Conservation (phyloP, 1,140 invertebrate species). For the Bombus waltoni region DNA sequence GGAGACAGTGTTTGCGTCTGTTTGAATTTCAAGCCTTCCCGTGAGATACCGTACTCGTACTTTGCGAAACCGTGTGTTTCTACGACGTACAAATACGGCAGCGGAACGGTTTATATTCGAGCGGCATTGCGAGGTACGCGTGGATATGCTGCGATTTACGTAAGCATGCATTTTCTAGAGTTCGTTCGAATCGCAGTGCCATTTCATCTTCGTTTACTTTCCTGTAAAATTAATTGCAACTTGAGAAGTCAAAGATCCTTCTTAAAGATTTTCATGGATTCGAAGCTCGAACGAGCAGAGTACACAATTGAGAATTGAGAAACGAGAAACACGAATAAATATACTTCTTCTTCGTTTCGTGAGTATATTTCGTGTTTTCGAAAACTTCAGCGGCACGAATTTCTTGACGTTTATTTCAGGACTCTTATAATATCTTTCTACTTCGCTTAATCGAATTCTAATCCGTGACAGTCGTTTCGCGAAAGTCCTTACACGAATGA, state of each 20-base stretch:
- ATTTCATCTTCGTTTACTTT: background rate
- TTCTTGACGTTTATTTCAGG: background rate
- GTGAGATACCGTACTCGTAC: background rate
- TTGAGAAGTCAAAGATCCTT: background rate
- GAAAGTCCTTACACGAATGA: background rate
- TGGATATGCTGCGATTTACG: slow-evolving; percentile 8
- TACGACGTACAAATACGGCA: background rate
- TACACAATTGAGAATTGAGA: too few species aligned
- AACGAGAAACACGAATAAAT: background rate
- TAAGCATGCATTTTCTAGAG: slow-evolving; percentile 15
- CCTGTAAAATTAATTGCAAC: background rate
- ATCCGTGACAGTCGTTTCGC: background rate
- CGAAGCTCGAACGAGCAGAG: background rate
- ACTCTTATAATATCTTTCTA: background rate
- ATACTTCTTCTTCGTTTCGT: background rate
- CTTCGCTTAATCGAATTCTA: background rate
- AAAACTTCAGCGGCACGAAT: background rate
- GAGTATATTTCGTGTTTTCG: background rate
- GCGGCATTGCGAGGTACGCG: background rate
- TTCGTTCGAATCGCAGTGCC: background rate
- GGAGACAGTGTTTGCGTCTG: slow-evolving; percentile 9
- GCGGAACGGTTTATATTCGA: background rate
- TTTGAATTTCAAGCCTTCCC: slow-evolving; percentile 20
- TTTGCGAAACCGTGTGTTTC: background rate
- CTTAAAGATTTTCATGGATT: background rate